Conservation (phyloP, 2,113 vertebrate genomes). For the Macrotis lagotis region DNA sequence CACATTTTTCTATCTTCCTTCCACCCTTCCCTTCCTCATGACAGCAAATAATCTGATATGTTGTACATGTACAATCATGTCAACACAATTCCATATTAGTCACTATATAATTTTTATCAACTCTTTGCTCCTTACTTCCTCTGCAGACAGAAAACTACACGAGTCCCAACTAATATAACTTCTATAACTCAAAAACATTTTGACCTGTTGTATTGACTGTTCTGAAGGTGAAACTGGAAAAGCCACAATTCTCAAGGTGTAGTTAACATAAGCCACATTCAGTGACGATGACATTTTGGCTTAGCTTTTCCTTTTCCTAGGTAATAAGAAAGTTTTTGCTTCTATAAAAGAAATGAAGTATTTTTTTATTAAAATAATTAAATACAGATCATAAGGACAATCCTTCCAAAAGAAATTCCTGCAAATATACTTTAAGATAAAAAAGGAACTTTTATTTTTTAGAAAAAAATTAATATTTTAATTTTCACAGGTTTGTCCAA, state of each 20-base stretch:
- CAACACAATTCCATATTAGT: too few relatives aligned
- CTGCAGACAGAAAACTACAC: neutral
- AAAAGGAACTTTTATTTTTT: neutral
- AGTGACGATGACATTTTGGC: neutral
- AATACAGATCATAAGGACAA: neutral
- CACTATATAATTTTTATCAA: neutral
- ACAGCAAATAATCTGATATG: too few relatives aligned
- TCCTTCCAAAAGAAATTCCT: neutral
- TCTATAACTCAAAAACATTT: neutral
- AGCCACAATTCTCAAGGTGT: neutral
- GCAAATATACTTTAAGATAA: neutral
- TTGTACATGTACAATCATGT: too few relatives aligned
- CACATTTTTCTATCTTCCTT: too few relatives aligned
- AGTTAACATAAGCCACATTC: neutral
- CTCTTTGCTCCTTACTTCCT: neutral
- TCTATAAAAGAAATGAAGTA: neutral
- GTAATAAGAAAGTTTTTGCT: neutral
- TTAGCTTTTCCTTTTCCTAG: neutral
- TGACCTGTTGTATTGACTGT: neutral
- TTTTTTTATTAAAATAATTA: neutral
- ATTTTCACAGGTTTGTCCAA: neutral
- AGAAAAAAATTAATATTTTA: neutral
- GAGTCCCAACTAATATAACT: neutral
- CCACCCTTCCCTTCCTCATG: too few relatives aligned
- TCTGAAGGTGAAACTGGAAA: neutral